Percentiles rank a stretch among this genome's conserved stretches.
These are phyloP conservation scores for Azorinus chamasolen DNA, from an alignment of 2,888 invertebrate genomes.

Conservation along the genomic window DNA sequence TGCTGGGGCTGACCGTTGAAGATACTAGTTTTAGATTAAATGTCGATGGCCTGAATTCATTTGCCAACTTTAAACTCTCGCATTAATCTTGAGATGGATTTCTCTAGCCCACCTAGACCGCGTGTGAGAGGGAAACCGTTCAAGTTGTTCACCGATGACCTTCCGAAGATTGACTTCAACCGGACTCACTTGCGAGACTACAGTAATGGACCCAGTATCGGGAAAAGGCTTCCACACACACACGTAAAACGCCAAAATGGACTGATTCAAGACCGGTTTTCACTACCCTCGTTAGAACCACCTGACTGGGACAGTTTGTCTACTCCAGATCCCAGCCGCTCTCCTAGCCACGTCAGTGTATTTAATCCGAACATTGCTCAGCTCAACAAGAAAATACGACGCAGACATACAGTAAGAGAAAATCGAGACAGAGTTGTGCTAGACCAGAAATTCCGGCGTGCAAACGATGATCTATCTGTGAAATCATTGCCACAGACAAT, in stretches of 20 bases:
- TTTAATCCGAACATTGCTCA: slow-evolving; percentile 37
- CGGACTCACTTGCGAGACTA: slow-evolving; percentile 4
- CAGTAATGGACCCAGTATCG: not conserved
- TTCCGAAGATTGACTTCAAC: slow-evolving; percentile 39
- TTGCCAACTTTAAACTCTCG: too few species aligned
- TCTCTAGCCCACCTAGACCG: not conserved
- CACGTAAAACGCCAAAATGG: slow-evolving; percentile 3
- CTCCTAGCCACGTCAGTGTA: slow-evolving; percentile 12
- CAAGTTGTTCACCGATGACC: slow-evolving; percentile 52
- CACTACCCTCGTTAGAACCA: slow-evolving; percentile 45
- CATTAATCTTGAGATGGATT: too few species aligned
- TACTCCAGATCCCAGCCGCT: slow-evolving; percentile 4
- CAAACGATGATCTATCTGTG: not conserved
- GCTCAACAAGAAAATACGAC: slow-evolving; percentile 24
- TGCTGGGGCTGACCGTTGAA: too few species aligned
- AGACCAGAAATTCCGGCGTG: not conserved
- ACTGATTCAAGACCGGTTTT: slow-evolving; percentile 30
- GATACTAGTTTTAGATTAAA: too few species aligned
- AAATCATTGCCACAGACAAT: not conserved
- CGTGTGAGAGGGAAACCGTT: slow-evolving; percentile 38
- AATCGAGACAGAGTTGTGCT: not conserved
- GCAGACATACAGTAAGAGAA: slow-evolving; percentile 4
- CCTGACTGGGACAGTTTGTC: slow-evolving; percentile 46
- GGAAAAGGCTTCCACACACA: not conserved
- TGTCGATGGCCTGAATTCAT: too few species aligned